Evolutionary conservation across 2,888 invertebrate genomes (phyloP), one percentile per base, ranked within the genome.

Genomic region (Hyppa rectilinea): DNA sequence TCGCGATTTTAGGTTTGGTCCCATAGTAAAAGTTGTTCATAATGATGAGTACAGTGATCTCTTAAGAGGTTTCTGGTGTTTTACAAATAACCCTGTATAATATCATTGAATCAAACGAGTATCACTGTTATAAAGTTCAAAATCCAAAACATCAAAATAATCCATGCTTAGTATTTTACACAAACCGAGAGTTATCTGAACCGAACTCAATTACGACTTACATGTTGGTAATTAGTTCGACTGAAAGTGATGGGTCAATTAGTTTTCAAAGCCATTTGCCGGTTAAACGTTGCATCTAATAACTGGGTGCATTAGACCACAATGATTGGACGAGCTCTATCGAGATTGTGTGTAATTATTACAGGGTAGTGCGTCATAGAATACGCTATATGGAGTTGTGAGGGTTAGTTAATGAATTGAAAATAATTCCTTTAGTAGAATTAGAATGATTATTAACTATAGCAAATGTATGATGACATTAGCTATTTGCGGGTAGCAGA

Each of bases 251-350:
- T 68, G 71, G 62, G 47, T 64, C 50, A 81, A 71, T 70, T 67
- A 69, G 75, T 75, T 84, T 83, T 81, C 64, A 70, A 77, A 82
- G 56, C 64, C 71, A 83, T 71, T 81, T 70, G 45, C 49, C 20
- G 47, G 66, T 71, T 76, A 53, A 77, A 78, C 63, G 63, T 66
- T 63, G 67, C 59, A 78, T 55, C 56, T 65, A 71, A 71, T 81
- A 67, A 68, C 68, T 58, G 43, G n/a, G 66, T 81, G 75, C 82
- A 81, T 75, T 78, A 78, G 79, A 59, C 68, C 66, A 53, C 43
- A 68, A 64, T 73, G 67, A 78, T 81, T 81, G 70, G 49, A 71
- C 47, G 36, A 62, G 58, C 47, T 55, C 56, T 67, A 71, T 45
- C 58, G n/a, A 49, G 23, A 31, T 40, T 45, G 59, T 43, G 12